phyloP scores from a whole-genome alignment of 2,113 vertebrate species.

The Malurus elegans region DNA sequence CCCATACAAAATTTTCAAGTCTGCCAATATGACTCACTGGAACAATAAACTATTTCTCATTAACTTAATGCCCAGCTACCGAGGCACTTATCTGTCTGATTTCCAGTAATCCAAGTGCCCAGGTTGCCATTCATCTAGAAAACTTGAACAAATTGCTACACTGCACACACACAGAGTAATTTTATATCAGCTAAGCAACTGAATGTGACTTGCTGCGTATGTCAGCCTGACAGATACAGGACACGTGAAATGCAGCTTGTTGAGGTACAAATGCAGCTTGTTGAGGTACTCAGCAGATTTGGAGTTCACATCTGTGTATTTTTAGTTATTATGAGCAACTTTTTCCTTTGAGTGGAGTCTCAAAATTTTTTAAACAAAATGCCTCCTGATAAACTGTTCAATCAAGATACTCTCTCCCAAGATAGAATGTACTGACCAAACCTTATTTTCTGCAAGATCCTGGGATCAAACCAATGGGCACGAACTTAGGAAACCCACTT shows the following conservation, averaged over 20 bases:
- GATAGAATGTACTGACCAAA: not conserved
- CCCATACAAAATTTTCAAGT: not conserved
- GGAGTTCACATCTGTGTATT: not conserved
- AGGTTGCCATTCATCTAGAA: not conserved
- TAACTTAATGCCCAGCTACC: not conserved
- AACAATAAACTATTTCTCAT: not conserved
- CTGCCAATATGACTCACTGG: not conserved
- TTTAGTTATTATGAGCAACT: not conserved
- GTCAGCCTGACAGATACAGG: not conserved
- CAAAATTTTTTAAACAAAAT: not conserved
- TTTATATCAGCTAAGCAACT: not conserved
- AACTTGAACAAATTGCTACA: not conserved
- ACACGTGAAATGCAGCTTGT: not conserved
- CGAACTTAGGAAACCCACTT: not conserved
- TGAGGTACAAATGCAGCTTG: not conserved
- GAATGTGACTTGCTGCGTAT: not conserved
- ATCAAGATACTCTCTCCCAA: not conserved
- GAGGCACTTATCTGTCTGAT: not conserved
- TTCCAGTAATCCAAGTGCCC: not conserved
- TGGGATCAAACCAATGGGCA: not conserved
- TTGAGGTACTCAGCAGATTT: not conserved
- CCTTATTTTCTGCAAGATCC: not conserved
- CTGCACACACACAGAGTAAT: not conserved
- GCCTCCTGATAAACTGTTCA: not conserved
- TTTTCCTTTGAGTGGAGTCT: not conserved